These are phyloP conservation scores for Oegoconia quadripuncta DNA, from an alignment of 2,888 invertebrate genomes.

Conservation along the genomic window DNA sequence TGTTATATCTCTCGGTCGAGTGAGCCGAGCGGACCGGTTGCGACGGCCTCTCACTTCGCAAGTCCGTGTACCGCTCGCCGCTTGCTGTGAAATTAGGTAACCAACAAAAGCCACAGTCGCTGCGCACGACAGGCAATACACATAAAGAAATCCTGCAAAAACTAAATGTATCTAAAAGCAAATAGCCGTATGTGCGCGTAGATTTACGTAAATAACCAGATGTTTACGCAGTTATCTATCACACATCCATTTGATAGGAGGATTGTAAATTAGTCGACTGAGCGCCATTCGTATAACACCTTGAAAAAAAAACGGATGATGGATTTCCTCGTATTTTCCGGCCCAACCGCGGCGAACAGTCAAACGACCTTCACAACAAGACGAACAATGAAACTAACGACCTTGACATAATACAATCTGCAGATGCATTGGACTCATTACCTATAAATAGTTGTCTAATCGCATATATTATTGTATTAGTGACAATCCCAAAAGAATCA, in stretches of 20 bases:
- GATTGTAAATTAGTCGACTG: slow-evolving; percentile 38
- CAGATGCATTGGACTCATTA: slow-evolving; percentile 65
- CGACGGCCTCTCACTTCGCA: slow-evolving; percentile 77
- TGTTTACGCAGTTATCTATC: slow-evolving; percentile 33
- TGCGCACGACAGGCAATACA: slow-evolving; percentile 51
- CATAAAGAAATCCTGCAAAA: slow-evolving; percentile 55
- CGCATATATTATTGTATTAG: slow-evolving; percentile 60
- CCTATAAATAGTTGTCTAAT: slow-evolving; percentile 62
- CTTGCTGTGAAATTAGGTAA: slow-evolving; percentile 76
- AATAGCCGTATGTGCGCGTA: slow-evolving; percentile 28
- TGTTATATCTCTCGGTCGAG: slow-evolving; percentile 63
- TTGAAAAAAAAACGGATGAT: slow-evolving; percentile 64
- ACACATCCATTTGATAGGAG: slow-evolving; percentile 34
- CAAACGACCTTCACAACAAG: slow-evolving; percentile 69
- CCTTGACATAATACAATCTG: slow-evolving; percentile 71
- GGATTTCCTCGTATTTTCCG: slow-evolving; percentile 77
- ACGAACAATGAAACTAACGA: slow-evolving; percentile 73
- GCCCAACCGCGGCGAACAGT: slow-evolving; percentile 54
- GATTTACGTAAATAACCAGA: slow-evolving; percentile 41
- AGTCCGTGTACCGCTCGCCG: slow-evolving; percentile 64
- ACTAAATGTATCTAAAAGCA: slow-evolving; percentile 40
- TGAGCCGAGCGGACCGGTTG: slow-evolving; percentile 70
- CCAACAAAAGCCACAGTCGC: slow-evolving; percentile 66
- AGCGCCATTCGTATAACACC: slow-evolving; percentile 56
- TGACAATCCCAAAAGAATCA: slow-evolving; percentile 50